A percentile compares a stretch with the other conserved stretches of the same genome.
These are phyloP conservation scores for Drosophila dunni DNA, from an alignment of 1,140 invertebrate genomes.

Conservation along the genomic window DNA sequence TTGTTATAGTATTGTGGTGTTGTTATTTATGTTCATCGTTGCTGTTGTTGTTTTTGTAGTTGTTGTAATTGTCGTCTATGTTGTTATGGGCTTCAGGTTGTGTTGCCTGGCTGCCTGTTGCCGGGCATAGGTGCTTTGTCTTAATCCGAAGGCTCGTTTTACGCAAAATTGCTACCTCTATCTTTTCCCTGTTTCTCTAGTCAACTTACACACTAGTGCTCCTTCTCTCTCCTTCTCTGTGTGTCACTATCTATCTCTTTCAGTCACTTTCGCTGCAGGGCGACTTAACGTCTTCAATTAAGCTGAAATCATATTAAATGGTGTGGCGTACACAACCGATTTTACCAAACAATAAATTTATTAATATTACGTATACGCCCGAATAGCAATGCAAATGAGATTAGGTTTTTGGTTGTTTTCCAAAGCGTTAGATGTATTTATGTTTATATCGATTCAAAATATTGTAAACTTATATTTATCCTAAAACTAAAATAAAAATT, in stretches of 20 bases:
- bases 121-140: conserved; percentile 68
- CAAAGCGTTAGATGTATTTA: too few species aligned
- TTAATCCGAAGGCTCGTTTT: conserved; percentile 69
- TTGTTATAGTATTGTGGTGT: conserved; percentile 28
- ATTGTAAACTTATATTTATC: too few species aligned
- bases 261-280: conserved; percentile 7
- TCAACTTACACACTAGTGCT: background rate
- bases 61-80: background rate
- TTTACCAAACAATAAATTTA: background rate
- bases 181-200: background rate
- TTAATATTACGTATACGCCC: conserved; percentile 35
- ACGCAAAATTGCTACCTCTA: conserved; percentile 52
- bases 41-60: background rate
- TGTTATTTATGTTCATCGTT: conserved; percentile 57
- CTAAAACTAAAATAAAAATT: background rate
- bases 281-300: conserved; percentile 69
- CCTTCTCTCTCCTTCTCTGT: background rate
- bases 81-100: conserved; percentile 15
- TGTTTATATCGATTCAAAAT: too few species aligned
- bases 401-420: too few species aligned
- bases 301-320: conserved; percentile 53
- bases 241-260: background rate
- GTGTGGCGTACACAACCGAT: conserved; percentile 36
- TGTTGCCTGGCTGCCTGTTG: conserved; percentile 38
- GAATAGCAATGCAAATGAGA: too few species aligned